Conservation (phyloP, 2,113 vertebrate species). For the Strigops habroptila region DNA sequence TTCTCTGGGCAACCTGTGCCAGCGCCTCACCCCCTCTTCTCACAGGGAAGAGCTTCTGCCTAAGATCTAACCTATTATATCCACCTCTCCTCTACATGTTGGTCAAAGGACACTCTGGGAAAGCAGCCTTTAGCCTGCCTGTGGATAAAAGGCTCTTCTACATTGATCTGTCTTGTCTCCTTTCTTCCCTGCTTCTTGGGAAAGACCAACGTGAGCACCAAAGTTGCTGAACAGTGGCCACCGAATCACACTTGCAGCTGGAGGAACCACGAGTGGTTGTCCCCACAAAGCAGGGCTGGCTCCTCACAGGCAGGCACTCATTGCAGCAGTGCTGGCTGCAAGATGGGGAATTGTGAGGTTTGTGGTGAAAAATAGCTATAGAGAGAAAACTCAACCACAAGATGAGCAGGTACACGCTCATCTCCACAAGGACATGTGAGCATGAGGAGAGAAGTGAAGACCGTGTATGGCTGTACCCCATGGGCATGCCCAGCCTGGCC, state of each 20-base stretch:
- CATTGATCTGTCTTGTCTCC: neutral
- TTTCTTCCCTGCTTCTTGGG: neutral
- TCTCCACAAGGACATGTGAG: too few relatives aligned
- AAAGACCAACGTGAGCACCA: neutral
- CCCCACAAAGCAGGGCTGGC: neutral
- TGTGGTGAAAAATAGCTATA: neutral
- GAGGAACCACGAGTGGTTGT: neutral
- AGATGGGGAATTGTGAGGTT: neutral
- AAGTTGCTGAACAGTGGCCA: too few relatives aligned
- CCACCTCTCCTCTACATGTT: neutral
- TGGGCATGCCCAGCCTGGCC: neutral
- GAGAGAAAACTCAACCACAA: neutral
- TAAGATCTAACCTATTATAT: neutral
- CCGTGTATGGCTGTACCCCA: neutral
- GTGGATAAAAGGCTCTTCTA: neutral
- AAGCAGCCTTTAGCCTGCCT: neutral
- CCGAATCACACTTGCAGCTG: neutral
- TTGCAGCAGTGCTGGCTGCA: neutral
- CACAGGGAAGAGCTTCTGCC: neutral
- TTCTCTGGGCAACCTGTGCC: too few relatives aligned
- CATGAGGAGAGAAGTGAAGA: neutral
- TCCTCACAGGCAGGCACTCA: neutral
- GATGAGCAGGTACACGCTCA: too few relatives aligned
- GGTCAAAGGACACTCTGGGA: neutral
- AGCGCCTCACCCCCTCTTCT: neutral